phyloP scores from a whole-genome alignment of 2,888 invertebrate species.

The Liposcelis brunnea region DNA sequence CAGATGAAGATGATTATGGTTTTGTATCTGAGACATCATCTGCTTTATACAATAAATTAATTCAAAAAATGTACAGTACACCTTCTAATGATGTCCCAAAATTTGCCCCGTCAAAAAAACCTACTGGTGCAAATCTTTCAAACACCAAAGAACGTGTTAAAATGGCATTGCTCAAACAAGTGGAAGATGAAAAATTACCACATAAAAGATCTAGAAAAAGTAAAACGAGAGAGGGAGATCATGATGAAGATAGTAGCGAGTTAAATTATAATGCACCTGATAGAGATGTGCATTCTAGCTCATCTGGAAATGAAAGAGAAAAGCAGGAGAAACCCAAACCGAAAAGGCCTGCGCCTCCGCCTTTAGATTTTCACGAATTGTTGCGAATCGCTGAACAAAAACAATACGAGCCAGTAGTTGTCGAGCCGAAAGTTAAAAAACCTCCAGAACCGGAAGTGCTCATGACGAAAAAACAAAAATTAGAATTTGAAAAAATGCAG shows the following conservation, averaged over 20 bases:
- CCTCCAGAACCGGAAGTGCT: conserved; percentile 45
- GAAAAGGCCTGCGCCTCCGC: conserved; percentile 44
- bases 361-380: conserved; percentile 60
- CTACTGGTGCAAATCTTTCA: conserved; percentile 30
- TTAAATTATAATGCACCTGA: background rate
- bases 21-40: conserved; percentile 72
- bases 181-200: conserved; percentile 52
- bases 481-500: conserved; percentile 53
- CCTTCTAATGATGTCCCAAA: conserved; percentile 39
- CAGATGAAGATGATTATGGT: conserved; percentile 83
- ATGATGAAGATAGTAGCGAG: conserved; percentile 17
- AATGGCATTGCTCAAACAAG: conserved; percentile 51
- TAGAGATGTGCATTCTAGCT: background rate
- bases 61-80: conserved; percentile 57
- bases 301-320: conserved; percentile 18
- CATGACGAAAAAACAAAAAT: conserved; percentile 65
- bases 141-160: conserved; percentile 48
- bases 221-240: conserved; percentile 20
- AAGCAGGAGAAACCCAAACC: conserved; percentile 34
- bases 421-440: conserved; percentile 35
- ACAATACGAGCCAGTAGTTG: conserved; percentile 56
- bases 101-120: conserved; percentile 16
- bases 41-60: conserved; percentile 65
- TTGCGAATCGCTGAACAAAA: conserved; percentile 70
- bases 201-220: conserved; percentile 41